phyloP scores from a whole-genome alignment of 2,888 invertebrate genomes.

The Tipula lateralis region DNA sequence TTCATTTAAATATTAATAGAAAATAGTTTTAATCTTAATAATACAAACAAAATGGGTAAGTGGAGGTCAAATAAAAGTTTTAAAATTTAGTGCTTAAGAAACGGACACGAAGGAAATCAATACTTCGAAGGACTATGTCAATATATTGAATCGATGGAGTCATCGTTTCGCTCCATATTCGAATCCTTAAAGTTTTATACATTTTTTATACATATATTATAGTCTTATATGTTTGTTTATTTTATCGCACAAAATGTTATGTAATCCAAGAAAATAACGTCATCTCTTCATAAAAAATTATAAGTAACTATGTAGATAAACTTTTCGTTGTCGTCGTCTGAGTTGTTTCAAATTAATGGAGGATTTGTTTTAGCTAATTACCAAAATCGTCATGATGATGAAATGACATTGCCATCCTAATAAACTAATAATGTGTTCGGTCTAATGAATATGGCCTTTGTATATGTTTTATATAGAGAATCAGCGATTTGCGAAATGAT shows the following conservation, averaged over 20 bases:
- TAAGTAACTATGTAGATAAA: conserved; percentile 12
- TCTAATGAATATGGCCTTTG: background rate
- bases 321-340: background rate
- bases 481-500: background rate
- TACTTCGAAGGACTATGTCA: conserved; percentile 5
- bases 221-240: background rate
- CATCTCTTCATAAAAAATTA: background rate
- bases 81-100: background rate
- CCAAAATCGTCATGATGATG: background rate
- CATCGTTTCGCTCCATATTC: background rate
- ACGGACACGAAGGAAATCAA: background rate
- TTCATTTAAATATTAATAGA: background rate
- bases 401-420: background rate
- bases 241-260: conserved; percentile 11
- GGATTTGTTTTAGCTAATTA: background rate
- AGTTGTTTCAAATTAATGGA: background rate
- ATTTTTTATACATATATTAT: background rate
- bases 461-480: background rate
- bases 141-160: background rate
- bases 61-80: background rate
- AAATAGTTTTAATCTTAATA: background rate
- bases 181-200: background rate
- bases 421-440: background rate
- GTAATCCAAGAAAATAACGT: conserved; percentile 19
- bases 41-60: background rate